phyloP scores from a whole-genome alignment of 2,888 invertebrate genomes.

The Lissonota sp. region DNA sequence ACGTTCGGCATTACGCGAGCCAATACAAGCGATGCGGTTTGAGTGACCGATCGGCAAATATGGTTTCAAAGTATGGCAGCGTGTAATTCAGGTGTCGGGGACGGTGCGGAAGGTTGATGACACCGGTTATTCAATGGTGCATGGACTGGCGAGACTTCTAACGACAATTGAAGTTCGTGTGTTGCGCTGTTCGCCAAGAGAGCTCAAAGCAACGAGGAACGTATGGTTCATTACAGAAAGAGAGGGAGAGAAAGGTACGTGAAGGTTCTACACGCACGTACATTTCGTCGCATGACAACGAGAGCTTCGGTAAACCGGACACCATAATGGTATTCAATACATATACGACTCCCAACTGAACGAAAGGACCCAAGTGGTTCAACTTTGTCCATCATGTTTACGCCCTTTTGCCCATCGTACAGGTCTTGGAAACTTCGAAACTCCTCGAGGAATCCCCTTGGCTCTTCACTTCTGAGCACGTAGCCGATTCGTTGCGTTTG shows the following conservation, averaged over 20 bases:
- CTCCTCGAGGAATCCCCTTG: no score
- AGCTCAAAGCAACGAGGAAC: conserved; percentile 38
- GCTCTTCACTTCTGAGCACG: no score
- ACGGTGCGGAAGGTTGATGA: conserved; percentile 56
- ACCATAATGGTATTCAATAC: neutral
- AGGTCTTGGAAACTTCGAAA: no score
- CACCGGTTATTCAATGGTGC: conserved; percentile 63
- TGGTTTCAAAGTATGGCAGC: conserved; percentile 10
- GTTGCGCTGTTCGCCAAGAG: conserved; percentile 30
- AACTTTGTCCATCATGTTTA: no score
- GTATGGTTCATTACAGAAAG: conserved; percentile 12
- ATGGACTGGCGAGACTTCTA: conserved; percentile 61
- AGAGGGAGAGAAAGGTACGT: conserved; percentile 31
- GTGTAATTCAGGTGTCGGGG: conserved; percentile 39
- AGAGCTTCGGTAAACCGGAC: conserved; percentile 32
- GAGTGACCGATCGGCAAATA: conserved; percentile 1
- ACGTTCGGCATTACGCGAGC: conserved; percentile 36
- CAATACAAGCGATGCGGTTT: conserved; percentile 34
- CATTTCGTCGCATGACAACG: conserved; percentile 56
- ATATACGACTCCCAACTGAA: no score
- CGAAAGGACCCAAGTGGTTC: no score
- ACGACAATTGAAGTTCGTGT: conserved; percentile 53
- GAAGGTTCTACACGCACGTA: conserved; percentile 51
- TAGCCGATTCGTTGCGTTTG: no score
- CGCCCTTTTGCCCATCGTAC: no score